Evolutionary conservation across 2,113 vertebrate genomes (phyloP).

Genomic region (Lamprotornis superbus): DNA sequence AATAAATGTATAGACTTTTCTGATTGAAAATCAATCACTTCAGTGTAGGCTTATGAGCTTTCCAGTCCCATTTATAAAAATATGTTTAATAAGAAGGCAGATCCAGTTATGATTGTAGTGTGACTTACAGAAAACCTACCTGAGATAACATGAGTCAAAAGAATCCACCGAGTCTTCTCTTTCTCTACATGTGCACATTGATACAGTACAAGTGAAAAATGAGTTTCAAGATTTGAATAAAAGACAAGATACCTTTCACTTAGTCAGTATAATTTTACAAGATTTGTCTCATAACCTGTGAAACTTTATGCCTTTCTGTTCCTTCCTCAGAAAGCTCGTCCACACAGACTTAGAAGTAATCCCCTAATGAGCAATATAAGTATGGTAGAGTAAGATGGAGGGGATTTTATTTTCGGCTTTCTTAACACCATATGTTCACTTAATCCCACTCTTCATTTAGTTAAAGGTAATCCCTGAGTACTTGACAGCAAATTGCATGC

Average conservation of each 20-base stretch:
- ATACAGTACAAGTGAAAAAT: background rate
- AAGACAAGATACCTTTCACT: background rate
- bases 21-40: background rate
- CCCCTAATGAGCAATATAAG: slow-evolving; percentile 34
- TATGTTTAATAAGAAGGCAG: background rate
- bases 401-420: slow-evolving; percentile 56
- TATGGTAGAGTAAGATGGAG: slow-evolving; percentile 5
- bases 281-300: background rate
- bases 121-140: background rate
- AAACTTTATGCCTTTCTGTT: background rate
- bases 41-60: background rate
- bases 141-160: background rate
- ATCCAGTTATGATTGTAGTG: background rate
- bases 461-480: slow-evolving; percentile 29
- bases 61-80: background rate
- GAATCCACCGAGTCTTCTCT: background rate
- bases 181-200: background rate
- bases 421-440: slow-evolving; percentile 49
- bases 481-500: slow-evolving; percentile 5
- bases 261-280: background rate
- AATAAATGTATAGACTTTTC: background rate
- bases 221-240: background rate
- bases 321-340: background rate
- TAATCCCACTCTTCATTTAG: slow-evolving; percentile 52
- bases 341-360: slow-evolving; percentile 25